Percentiles rank a stretch among this genome's conserved stretches.
Conservation (phyloP, 2,113 vertebrate species). For the Pseudonaja textilis region DNA sequence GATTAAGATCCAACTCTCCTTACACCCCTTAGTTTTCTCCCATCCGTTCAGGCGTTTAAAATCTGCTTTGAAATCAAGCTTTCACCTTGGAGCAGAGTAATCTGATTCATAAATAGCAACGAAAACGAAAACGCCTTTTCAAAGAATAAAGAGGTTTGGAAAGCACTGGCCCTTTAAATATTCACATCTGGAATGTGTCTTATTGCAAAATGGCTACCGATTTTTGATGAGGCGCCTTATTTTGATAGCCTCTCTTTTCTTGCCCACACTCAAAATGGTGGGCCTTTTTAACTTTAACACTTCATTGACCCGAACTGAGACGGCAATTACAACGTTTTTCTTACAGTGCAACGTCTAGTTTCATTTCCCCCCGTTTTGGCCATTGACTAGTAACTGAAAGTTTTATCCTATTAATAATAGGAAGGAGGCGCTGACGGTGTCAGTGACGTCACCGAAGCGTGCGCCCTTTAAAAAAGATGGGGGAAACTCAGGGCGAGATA, state of each 20-base stretch:
- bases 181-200: neutral
- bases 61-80: neutral
- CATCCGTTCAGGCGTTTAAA: neutral
- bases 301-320: neutral
- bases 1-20: neutral
- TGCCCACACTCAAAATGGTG: conserved; percentile 14
- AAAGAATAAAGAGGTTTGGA: neutral
- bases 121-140: neutral
- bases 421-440: neutral
- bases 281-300: neutral
- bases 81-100: neutral
- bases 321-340: neutral
- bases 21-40: neutral
- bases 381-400: neutral
- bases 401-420: neutral
- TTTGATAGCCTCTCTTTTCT: neutral
- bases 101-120: neutral
- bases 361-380: neutral
- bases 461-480: neutral
- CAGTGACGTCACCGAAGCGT: neutral
- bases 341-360: neutral
- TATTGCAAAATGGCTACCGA: conserved; percentile 7
- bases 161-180: conserved; percentile 3
- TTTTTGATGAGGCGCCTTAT: neutral
- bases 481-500: neutral